A percentile compares a stretch with the other conserved stretches of the same genome.
These are phyloP conservation scores for Theretra japonica DNA, from an alignment of 2,888 invertebrate genomes.

Conservation along the genomic window DNA sequence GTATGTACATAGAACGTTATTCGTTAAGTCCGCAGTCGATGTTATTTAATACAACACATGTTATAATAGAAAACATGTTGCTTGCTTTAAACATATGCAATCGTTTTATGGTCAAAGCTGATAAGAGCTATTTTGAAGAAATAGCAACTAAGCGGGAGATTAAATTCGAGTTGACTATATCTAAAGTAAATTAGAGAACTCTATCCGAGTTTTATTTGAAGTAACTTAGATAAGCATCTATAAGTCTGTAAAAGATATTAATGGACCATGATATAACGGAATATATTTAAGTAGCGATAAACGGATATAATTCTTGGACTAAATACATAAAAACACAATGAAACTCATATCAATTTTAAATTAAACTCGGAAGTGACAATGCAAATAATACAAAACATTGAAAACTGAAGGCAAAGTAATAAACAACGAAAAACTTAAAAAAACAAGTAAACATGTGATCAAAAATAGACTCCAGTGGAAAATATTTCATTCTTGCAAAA, in stretches of 20 bases:
- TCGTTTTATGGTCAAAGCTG: neutral
- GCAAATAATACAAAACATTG: neutral
- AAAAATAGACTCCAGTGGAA: no score
- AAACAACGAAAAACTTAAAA: neutral
- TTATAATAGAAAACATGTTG: neutral
- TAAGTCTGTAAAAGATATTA: neutral
- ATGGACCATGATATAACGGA: neutral
- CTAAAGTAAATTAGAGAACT: no score
- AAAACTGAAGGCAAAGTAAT: neutral
- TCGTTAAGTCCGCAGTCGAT: slow-evolving; percentile 52
- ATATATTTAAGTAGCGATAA: neutral
- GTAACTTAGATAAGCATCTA: neutral
- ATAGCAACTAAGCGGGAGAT: no score
- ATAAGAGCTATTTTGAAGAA: no score
- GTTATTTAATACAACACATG: slow-evolving; percentile 50
- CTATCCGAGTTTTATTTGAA: neutral
- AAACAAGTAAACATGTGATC: neutral
- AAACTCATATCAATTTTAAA: neutral
- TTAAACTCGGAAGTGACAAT: slow-evolving; percentile 6
- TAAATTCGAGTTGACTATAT: no score
- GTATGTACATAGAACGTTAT: slow-evolving; percentile 46
- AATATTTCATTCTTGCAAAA: no score
- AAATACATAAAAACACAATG: neutral
- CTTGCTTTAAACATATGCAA: neutral
- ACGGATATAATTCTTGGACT: neutral